phyloP scores from a whole-genome alignment of 2,888 invertebrate species.

The Mythimna vitellina region DNA sequence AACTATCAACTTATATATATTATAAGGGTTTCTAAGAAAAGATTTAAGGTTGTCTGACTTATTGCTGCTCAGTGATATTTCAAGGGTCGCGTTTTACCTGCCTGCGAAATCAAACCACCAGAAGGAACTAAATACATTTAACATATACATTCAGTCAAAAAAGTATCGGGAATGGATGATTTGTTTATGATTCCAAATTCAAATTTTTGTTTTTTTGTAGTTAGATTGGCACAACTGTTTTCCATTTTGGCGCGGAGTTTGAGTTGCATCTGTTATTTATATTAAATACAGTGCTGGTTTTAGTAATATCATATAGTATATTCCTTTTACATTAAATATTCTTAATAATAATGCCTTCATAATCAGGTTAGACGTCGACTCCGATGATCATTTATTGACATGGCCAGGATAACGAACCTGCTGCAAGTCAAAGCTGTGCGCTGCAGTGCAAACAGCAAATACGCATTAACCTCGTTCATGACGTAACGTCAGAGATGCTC shows the following conservation, averaged over 20 bases:
- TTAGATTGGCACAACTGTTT: too few species aligned
- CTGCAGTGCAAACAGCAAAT: slow-evolving; percentile 39
- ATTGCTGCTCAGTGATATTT: not conserved
- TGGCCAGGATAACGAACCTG: slow-evolving; percentile 48
- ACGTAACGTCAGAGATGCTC: slow-evolving; percentile 4
- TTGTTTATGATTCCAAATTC: too few species aligned
- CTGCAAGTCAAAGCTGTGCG: slow-evolving; percentile 36
- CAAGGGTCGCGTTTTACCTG: too few species aligned
- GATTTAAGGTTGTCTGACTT: not conserved
- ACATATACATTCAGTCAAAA: too few species aligned
- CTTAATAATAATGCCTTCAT: slow-evolving; percentile 3
- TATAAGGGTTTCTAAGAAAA: not conserved
- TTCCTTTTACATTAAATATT: not conserved
- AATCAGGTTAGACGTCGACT: slow-evolving; percentile 18
- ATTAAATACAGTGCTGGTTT: too few species aligned
- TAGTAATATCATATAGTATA: too few species aligned
- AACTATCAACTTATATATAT: slow-evolving; percentile 9
- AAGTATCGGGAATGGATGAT: too few species aligned
- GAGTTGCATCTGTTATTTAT: too few species aligned
- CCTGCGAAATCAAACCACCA: not conserved
- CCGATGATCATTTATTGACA: slow-evolving; percentile 49
- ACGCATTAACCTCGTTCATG: slow-evolving; percentile 27
- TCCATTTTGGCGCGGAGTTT: too few species aligned
- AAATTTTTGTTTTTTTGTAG: too few species aligned
- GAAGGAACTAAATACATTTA: not conserved